These are phyloP conservation scores for Globia sparganii DNA, from an alignment of 2,888 invertebrate genomes.

Conservation along the genomic window DNA sequence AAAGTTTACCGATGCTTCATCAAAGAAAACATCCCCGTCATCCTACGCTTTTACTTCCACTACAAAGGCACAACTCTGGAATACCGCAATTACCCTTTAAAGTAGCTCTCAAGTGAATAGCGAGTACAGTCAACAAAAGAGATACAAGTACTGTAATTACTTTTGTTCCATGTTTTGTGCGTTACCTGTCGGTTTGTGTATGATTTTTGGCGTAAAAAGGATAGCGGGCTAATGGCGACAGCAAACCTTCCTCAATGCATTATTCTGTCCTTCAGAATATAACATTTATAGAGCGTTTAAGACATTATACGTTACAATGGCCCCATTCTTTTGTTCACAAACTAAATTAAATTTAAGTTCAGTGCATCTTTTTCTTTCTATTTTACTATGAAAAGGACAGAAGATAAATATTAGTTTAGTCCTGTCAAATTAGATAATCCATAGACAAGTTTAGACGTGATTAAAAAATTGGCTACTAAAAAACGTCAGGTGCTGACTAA, in stretches of 20 bases:
- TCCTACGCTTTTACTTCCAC: slow-evolving; percentile 6
- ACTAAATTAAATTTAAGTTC: too few species aligned
- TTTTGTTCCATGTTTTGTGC: not conserved
- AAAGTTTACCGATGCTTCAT: slow-evolving; percentile 16
- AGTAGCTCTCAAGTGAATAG: slow-evolving; percentile 29
- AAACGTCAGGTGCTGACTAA: too few species aligned
- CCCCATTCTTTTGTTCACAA: too few species aligned
- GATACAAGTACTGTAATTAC: not conserved
- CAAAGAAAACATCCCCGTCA: slow-evolving; percentile 16
- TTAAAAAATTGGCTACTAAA: too few species aligned
- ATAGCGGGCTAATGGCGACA: not conserved
- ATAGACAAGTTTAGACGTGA: too few species aligned
- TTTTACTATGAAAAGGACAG: too few species aligned
- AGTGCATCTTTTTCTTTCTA: too few species aligned
- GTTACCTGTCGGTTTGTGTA: not conserved
- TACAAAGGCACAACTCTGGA: not conserved
- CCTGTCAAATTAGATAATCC: too few species aligned
- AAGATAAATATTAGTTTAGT: too few species aligned
- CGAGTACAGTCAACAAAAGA: slow-evolving; percentile 17
- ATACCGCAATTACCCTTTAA: slow-evolving; percentile 29
- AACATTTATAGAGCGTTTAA: not conserved
- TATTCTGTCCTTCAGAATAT: not conserved
- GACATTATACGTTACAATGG: not conserved
- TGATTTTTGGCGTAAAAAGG: not conserved
- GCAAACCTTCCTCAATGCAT: not conserved